A percentile compares a stretch with the other conserved stretches of the same genome.
Evolutionary conservation across 2,888 invertebrate species (phyloP).

Genomic region (Xanthostigma xanthostigma): DNA sequence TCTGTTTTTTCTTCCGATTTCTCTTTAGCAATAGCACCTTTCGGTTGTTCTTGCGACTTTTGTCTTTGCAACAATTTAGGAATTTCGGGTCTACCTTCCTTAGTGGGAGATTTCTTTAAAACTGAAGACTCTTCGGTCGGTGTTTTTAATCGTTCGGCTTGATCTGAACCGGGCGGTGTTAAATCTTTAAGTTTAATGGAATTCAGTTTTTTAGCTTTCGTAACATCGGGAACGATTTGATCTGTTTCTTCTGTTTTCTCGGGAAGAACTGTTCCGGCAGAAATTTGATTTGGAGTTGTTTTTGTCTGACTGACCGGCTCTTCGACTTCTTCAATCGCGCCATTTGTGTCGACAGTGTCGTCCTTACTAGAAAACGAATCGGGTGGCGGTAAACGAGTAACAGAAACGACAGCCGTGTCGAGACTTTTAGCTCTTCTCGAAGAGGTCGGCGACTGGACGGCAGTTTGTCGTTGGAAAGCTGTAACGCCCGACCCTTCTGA

Average conservation of each 20-base stretch:
- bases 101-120: constrained; percentile 22
- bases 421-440: constrained; percentile 69
- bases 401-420: constrained; percentile 68
- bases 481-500: constrained; percentile 73
- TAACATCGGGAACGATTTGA: constrained; percentile 30
- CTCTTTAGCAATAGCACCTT: constrained; percentile 5
- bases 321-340: constrained; percentile 34
- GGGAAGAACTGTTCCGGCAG: constrained; percentile 8
- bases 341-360: constrained; percentile 66
- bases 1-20: constrained; percentile 5
- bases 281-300: constrained; percentile 11
- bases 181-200: too few relatives aligned
- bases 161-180: constrained; percentile 11
- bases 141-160: constrained; percentile 24
- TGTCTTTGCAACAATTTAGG: constrained; percentile 37
- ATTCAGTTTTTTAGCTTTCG: constrained; percentile 15
- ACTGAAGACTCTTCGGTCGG: neutral
- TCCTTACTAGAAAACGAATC: constrained; percentile 82
- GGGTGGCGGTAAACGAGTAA: constrained; percentile 63
- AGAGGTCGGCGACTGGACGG: constrained; percentile 57
- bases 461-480: constrained; percentile 59
- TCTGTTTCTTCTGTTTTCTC: constrained; percentile 24
- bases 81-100: constrained; percentile 28
- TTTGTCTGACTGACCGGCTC: constrained; percentile 7
- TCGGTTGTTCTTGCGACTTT: constrained; percentile 11